These are phyloP conservation scores for Larimichthys polyactis DNA, from an alignment of 2,113 vertebrate species.

Conservation along the genomic window DNA sequence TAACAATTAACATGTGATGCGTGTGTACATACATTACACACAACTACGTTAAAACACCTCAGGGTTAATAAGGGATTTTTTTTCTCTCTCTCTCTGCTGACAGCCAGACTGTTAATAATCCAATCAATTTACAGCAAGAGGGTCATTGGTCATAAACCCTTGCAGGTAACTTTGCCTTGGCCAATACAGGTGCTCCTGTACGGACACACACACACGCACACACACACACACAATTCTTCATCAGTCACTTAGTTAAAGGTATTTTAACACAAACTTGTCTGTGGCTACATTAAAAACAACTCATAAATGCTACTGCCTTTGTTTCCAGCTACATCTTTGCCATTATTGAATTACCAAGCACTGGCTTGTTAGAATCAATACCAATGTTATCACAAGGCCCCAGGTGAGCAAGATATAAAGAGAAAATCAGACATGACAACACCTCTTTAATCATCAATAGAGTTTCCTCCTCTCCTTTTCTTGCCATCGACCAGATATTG, in stretches of 20 bases:
- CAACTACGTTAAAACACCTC: not conserved
- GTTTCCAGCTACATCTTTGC: constrained; percentile 50
- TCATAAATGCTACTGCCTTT: constrained; percentile 59
- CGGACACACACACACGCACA: not conserved
- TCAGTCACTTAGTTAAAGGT: constrained; percentile 36
- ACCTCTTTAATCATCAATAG: constrained; percentile 71
- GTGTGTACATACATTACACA: not conserved
- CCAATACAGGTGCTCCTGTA: not conserved
- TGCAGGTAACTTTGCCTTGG: not conserved
- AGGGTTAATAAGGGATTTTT: not conserved
- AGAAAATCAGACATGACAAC: constrained; percentile 78
- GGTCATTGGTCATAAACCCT: constrained; percentile 25
- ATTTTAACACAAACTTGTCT: constrained; percentile 21
- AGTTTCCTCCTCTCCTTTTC: constrained; percentile 65
- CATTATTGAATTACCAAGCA: constrained; percentile 67
- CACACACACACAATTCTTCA: constrained; percentile 4
- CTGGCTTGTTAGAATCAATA: constrained; percentile 68
- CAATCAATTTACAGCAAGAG: constrained; percentile 13
- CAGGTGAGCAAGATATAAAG: constrained; percentile 73
- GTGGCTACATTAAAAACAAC: constrained; percentile 25
- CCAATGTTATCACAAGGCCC: constrained; percentile 65
- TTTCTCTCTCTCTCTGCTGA: not conserved
- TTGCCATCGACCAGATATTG: constrained; percentile 65
- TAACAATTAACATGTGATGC: not conserved
- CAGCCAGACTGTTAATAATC: constrained; percentile 30